Conservation (phyloP, 1,140 invertebrate genomes). For the Tyrophagus putrescentiae region DNA sequence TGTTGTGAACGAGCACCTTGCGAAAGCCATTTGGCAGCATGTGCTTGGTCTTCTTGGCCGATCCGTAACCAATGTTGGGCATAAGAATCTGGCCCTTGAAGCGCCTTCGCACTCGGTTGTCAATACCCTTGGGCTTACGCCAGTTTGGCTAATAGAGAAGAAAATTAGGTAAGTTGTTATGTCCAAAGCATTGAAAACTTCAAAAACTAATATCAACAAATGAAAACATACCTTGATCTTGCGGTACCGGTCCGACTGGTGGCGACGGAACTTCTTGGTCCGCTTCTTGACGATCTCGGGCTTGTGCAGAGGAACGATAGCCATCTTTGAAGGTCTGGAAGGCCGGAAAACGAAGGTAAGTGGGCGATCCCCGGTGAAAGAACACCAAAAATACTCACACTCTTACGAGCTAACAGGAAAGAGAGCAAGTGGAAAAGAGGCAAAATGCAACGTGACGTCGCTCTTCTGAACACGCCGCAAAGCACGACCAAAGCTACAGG, state of each 20-base stretch:
- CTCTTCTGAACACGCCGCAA: neutral
- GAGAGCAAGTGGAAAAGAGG: neutral
- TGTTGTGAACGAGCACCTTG: conserved; percentile 74
- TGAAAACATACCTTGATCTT: conserved; percentile 64
- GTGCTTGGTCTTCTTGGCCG: conserved; percentile 78
- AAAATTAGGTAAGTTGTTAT: conserved; percentile 19
- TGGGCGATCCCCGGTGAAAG: neutral
- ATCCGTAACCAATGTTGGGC: conserved; percentile 98
- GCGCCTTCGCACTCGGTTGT: conserved; percentile 91
- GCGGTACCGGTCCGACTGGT: conserved; percentile 90
- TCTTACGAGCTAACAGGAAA: neutral
- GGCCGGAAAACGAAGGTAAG: neutral
- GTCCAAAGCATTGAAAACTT: neutral
- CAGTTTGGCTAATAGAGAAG: conserved; percentile 52
- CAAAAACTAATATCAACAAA: neutral
- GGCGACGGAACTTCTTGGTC: conserved; percentile 87
- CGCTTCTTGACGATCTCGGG: conserved; percentile 86
- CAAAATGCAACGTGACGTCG: neutral
- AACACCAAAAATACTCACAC: neutral
- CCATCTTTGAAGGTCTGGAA: conserved; percentile 41
- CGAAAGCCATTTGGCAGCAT: conserved; percentile 94
- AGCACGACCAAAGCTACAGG: neutral
- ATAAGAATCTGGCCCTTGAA: conserved; percentile 98
- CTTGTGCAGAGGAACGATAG: conserved; percentile 68
- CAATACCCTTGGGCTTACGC: conserved; percentile 95